Conservation (phyloP, 1,140 invertebrate species). For the Diorhabda sublineata region DNA sequence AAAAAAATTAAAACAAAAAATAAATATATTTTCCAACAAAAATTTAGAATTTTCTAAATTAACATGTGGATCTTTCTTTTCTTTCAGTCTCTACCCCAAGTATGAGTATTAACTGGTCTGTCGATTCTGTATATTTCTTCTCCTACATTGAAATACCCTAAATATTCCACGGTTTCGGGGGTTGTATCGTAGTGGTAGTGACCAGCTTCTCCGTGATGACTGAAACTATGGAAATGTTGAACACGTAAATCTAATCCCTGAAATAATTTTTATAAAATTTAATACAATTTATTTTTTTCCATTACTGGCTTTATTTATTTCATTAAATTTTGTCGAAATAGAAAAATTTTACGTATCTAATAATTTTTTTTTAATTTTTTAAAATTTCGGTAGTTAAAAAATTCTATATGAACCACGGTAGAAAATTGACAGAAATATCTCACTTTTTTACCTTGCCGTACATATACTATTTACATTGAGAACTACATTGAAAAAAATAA, state of each 20-base stretch:
- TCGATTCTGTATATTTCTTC: constrained; percentile 75
- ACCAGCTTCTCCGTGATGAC: constrained; percentile 81
- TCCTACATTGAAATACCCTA: constrained; percentile 81
- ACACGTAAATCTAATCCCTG: constrained; percentile 82
- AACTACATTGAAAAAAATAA: not conserved
- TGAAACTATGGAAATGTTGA: constrained; percentile 94
- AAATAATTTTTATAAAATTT: constrained; percentile 13
- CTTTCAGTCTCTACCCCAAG: constrained; percentile 56
- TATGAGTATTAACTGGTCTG: constrained; percentile 57
- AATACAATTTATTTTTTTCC: not conserved
- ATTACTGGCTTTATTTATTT: no score
- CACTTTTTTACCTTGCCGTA: no score
- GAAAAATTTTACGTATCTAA: not conserved
- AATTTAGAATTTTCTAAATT: no score
- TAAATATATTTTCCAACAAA: no score
- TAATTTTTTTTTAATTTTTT: not conserved
- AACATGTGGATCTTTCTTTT: no score
- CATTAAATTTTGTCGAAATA: no score
- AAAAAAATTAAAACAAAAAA: no score
- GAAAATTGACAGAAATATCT: no score
- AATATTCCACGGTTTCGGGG: constrained; percentile 77
- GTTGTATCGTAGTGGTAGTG: constrained; percentile 95
- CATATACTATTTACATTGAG: no score
- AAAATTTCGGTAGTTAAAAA: no score
- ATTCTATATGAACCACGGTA: no score